Percentiles rank a stretch among this genome's conserved stretches.
Conservation (phyloP, 2,797 vertebrate genomes). For the Sebastes oblongus region DNA sequence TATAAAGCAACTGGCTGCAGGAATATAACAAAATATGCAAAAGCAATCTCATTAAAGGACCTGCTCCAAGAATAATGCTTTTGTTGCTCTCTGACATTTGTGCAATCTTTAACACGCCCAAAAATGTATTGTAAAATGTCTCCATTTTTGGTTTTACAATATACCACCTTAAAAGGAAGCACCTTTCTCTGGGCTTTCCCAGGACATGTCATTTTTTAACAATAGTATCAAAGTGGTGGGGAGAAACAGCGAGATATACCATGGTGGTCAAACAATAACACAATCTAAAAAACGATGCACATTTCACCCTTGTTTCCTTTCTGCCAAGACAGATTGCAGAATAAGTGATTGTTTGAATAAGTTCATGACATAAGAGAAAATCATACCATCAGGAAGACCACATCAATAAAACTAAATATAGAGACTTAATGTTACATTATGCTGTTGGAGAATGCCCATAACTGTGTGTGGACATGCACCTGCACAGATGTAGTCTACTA, state of each 20-base stretch:
- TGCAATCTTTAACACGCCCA: not conserved
- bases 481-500: not conserved
- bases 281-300: constrained; percentile 56
- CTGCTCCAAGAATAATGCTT: not conserved
- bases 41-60: not conserved
- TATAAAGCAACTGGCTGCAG: constrained; percentile 37
- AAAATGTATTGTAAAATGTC: constrained; percentile 11
- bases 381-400: not conserved
- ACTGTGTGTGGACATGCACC: not conserved
- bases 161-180: constrained; percentile 20
- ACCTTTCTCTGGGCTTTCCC: constrained; percentile 54
- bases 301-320: constrained; percentile 62
- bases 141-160: not conserved
- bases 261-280: constrained; percentile 63
- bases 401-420: not conserved
- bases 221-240: constrained; percentile 66
- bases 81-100: not conserved
- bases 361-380: constrained; percentile 12
- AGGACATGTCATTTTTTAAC: constrained; percentile 60
- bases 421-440: not conserved
- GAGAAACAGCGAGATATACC: constrained; percentile 37
- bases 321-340: constrained; percentile 28
- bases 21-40: constrained; percentile 16
- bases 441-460: not conserved
- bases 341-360: constrained; percentile 10